phyloP scores from a whole-genome alignment of 2,888 invertebrate species.

The Heterodera filipjevi region DNA sequence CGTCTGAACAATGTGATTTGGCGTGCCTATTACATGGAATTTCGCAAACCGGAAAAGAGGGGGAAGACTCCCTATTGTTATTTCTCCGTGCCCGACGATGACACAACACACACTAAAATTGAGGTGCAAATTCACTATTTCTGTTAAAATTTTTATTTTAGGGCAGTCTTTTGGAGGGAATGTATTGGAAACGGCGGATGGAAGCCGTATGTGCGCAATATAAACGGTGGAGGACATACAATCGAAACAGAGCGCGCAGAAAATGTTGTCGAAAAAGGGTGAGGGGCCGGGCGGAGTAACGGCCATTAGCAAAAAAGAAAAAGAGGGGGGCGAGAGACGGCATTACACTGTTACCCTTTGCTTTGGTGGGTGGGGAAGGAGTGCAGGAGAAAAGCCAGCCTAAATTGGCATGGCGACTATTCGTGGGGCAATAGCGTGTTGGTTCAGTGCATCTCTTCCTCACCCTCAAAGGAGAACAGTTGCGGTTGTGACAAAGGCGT shows the following conservation, averaged over 20 bases:
- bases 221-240: constrained; percentile 94
- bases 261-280: constrained; percentile 48
- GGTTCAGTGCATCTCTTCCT: not conserved
- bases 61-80: constrained; percentile 64
- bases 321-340: not conserved
- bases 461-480: constrained; percentile 32
- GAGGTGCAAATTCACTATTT: too few relatives aligned
- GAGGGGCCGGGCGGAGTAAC: not conserved
- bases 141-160: constrained; percentile 65
- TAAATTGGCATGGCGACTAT: too few relatives aligned
- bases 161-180: constrained; percentile 96
- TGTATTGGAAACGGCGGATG: constrained; percentile 97
- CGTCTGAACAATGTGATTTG: constrained; percentile 98
- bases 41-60: constrained; percentile 50
- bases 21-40: constrained; percentile 99
- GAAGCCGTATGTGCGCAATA: constrained; percentile 97
- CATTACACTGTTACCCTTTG: too few relatives aligned
- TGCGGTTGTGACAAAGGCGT: constrained; percentile 30
- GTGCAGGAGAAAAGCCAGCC: too few relatives aligned
- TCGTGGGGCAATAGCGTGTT: too few relatives aligned
- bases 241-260: constrained; percentile 41
- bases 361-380: too few relatives aligned
- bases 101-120: constrained; percentile 61
- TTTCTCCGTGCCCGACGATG: constrained; percentile 65
- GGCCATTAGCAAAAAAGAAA: not conserved